Conservation (phyloP, 1,140 invertebrate genomes). For the Laupala kohalensis region DNA sequence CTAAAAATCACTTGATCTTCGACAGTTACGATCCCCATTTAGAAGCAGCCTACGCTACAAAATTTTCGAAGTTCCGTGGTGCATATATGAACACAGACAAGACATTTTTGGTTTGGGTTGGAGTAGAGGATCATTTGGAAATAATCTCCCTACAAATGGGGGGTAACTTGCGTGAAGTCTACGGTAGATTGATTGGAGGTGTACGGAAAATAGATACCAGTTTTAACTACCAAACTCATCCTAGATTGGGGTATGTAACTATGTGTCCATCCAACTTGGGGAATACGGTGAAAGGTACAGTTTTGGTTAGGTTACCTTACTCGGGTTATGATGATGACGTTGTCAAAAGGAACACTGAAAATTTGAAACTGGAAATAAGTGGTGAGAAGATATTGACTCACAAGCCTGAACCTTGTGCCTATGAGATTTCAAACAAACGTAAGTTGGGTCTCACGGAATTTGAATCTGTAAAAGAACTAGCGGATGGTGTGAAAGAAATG, state of each 20-base stretch:
- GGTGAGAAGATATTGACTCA: slow-evolving; percentile 89
- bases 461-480: slow-evolving; percentile 80
- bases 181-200: slow-evolving; percentile 46
- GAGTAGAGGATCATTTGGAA: slow-evolving; percentile 63
- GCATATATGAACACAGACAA: slow-evolving; percentile 61
- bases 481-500: slow-evolving; percentile 77
- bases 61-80: slow-evolving; percentile 61
- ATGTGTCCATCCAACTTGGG: slow-evolving; percentile 65
- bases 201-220: slow-evolving; percentile 33
- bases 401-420: slow-evolving; percentile 85
- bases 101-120: slow-evolving; percentile 62
- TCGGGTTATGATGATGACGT: slow-evolving; percentile 40
- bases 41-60: slow-evolving; percentile 54
- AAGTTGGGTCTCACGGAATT: slow-evolving; percentile 78
- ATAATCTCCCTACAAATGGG: slow-evolving; percentile 65
- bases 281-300: slow-evolving; percentile 59
- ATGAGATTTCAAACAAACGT: slow-evolving; percentile 86
- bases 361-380: slow-evolving; percentile 49
- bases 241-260: slow-evolving; percentile 55
- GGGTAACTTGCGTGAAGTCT: slow-evolving; percentile 44
- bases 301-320: slow-evolving; percentile 56
- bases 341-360: slow-evolving; percentile 49
- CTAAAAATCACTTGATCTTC: slow-evolving; percentile 67
- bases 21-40: slow-evolving; percentile 58
- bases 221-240: slow-evolving; percentile 1